These are phyloP conservation scores for Misgurnus anguillicaudatus DNA, from an alignment of 2,113 vertebrate species.

Conservation along the genomic window DNA sequence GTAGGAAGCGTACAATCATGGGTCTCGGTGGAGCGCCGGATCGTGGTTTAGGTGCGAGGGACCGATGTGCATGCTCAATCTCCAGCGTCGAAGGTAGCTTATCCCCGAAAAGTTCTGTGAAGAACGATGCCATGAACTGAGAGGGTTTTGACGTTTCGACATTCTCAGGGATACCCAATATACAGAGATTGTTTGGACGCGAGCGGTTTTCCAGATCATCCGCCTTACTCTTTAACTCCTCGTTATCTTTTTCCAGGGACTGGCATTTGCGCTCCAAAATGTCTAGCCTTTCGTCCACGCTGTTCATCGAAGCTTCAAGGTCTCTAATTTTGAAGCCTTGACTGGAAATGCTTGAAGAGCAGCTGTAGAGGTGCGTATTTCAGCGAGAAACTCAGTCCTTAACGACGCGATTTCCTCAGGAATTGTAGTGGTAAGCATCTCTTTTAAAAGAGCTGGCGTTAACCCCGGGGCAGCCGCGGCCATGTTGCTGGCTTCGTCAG, in stretches of 20 bases:
- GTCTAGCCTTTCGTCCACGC: not conserved
- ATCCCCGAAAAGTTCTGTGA: not conserved
- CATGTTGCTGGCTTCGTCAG: not conserved
- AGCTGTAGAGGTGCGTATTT: not conserved
- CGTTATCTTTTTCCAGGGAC: not conserved
- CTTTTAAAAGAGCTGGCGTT: not conserved
- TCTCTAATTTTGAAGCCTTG: not conserved
- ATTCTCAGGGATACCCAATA: not conserved
- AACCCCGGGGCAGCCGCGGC: not conserved
- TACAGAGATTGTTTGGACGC: not conserved
- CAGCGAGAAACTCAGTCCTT: not conserved
- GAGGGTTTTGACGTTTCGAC: not conserved
- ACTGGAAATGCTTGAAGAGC: not conserved
- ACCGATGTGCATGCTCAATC: not conserved
- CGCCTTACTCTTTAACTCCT: not conserved
- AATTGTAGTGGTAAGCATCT: not conserved
- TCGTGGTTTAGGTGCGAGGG: too few relatives aligned
- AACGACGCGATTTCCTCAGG: not conserved
- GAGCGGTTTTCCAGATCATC: not conserved
- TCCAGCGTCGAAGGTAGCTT: not conserved
- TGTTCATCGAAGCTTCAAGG: not conserved
- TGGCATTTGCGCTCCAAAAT: not conserved
- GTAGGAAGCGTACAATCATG: too few relatives aligned
- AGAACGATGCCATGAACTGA: not conserved
- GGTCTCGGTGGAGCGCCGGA: too few relatives aligned